Base-by-base conservation (phyloP, 2,888 invertebrate species). In the Molanna angustata region DNA sequence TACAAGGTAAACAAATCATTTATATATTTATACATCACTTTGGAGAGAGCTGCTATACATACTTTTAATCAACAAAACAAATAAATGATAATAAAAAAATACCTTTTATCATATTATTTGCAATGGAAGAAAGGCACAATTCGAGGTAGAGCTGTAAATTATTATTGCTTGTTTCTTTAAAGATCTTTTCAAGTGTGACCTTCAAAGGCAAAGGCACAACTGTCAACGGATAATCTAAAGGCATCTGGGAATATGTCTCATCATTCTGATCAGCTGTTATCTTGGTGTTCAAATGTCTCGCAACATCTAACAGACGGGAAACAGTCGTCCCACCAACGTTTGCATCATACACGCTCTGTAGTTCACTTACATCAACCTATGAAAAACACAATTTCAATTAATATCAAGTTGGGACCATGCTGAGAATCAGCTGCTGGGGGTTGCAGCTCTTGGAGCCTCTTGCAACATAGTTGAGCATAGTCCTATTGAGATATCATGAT, bases 231-330 rank as follows among this genome's bases (percentile, higher is more conserved):
- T 82, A 85, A 37, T 73, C 70, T 11, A 73, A 64, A 14, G 80
- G 73, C 62, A 80, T 77, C 17, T 74, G 72, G 1, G 76, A 66
- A 64, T 85, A 85, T 2, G 78, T 74, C 1, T 81, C 80, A 62
- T 85, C 85, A 47, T 79, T 79, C 33, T 82, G 73, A n/a, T 85
- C 84, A 16, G 83, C 72, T 45, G 78, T 76, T 47, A 80, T 73
- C 62, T 82, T 83, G 0, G 77, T 72, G 64, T 85, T 86, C 35
- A 86, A 69, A 67, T 77, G 85, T 31, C 75, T 76, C 4, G 82
- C 80, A 43, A 89, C 76, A 64, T 85, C 85, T 65, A 86, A 85
- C 19, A 90, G 65, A 87, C 88, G 67, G 4, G 88, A 86, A n/a
- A 84, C 84, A 32, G 84, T 85, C 1, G 85, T 84, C 67, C 84